Conservation (phyloP, 2,113 vertebrate species). For the Steatornis caripensis region DNA sequence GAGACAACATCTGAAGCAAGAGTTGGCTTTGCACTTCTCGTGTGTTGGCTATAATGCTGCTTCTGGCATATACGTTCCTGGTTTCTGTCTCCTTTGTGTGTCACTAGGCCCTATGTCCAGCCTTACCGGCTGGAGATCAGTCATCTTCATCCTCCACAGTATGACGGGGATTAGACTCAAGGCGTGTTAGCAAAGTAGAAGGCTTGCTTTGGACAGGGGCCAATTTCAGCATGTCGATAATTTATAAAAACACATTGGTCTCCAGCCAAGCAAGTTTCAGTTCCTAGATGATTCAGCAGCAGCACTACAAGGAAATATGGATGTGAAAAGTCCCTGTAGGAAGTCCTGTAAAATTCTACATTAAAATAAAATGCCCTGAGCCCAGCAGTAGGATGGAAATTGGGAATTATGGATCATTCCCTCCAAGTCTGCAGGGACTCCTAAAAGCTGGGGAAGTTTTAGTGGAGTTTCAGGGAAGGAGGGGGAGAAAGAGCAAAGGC, state of each 20-base stretch:
- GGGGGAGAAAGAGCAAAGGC: not conserved
- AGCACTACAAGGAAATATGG: constrained; percentile 7
- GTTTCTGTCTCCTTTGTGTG: not conserved
- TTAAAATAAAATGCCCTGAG: not conserved
- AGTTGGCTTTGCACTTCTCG: not conserved
- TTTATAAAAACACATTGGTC: not conserved
- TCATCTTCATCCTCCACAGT: not conserved
- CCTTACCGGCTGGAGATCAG: not conserved
- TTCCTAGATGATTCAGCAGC: constrained; percentile 56
- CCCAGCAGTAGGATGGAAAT: not conserved
- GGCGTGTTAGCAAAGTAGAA: not conserved
- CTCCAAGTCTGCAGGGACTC: not conserved
- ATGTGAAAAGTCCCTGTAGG: not conserved
- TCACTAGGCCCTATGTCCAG: not conserved
- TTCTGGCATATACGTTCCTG: not conserved
- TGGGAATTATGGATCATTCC: not conserved
- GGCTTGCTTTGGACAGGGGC: constrained; percentile 12
- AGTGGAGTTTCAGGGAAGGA: not conserved
- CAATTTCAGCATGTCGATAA: constrained; percentile 13
- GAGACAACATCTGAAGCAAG: not conserved
- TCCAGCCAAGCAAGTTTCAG: constrained; percentile 27
- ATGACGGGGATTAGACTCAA: not conserved
- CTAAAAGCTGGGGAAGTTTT: not conserved
- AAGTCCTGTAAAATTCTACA: not conserved
- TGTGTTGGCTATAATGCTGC: not conserved